Percentiles rank a stretch among this genome's conserved stretches.
These are phyloP conservation scores for Lampropteryx suffumata DNA, from an alignment of 2,888 invertebrate species.

Conservation along the genomic window DNA sequence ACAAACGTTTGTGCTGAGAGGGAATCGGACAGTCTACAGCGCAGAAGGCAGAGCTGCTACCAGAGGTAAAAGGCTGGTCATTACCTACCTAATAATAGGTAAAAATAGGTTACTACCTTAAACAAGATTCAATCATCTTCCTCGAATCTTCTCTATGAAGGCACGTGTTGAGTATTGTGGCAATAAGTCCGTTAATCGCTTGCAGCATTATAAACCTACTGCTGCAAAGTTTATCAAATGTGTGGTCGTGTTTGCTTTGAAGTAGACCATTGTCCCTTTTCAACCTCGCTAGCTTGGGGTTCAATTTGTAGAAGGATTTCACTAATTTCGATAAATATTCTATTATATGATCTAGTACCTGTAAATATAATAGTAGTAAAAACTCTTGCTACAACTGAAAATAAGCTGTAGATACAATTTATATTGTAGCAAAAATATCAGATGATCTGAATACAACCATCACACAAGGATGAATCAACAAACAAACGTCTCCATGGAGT, in stretches of 20 bases:
- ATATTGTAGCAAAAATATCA: not conserved
- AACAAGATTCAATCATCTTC: constrained; percentile 79
- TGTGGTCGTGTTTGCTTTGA: constrained; percentile 75
- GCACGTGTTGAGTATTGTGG: constrained; percentile 76
- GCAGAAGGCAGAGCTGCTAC: too few relatives aligned
- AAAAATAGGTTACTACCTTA: constrained; percentile 64
- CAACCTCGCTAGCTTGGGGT: constrained; percentile 74
- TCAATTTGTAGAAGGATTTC: constrained; percentile 77
- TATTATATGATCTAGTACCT: constrained; percentile 84
- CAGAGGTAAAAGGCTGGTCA: too few relatives aligned
- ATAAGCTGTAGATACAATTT: too few relatives aligned
- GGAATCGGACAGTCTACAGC: too few relatives aligned
- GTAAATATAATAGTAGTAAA: too few relatives aligned
- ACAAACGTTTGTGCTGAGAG: too few relatives aligned
- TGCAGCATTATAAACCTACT: constrained; percentile 81
- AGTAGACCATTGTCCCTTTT: constrained; percentile 68
- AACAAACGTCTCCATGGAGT: constrained; percentile 8
- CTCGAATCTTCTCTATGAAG: constrained; percentile 83
- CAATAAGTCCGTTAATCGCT: constrained; percentile 78
- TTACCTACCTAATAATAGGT: too few relatives aligned
- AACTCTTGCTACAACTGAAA: too few relatives aligned
- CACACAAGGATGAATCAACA: constrained; percentile 11
- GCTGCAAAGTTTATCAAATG: constrained; percentile 79
- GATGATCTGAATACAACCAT: constrained; percentile 11
- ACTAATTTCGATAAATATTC: constrained; percentile 78